phyloP scores from a whole-genome alignment of 2,113 vertebrate species.

The Dromaius novaehollandiae region DNA sequence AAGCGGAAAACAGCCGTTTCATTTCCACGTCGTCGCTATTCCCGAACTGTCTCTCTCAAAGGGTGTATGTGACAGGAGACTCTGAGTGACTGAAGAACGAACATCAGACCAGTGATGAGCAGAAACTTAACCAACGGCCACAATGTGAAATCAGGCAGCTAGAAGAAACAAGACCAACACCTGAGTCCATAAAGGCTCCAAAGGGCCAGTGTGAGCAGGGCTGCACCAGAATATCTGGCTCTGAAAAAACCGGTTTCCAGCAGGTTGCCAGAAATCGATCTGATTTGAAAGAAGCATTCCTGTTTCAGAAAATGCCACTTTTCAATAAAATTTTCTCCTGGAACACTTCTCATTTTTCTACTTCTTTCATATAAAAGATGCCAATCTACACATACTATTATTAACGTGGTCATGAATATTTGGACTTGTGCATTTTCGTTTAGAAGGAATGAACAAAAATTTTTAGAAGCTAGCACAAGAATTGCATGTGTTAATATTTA shows the following conservation, averaged over 20 bases:
- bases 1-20: background rate
- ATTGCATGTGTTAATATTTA: background rate
- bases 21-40: background rate
- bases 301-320: background rate
- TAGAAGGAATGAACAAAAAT: background rate
- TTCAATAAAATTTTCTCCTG: background rate
- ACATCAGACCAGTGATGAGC: background rate
- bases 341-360: background rate
- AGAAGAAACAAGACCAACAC: background rate
- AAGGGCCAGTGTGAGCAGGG: background rate
- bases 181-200: background rate
- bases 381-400: background rate
- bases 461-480: background rate
- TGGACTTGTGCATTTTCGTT: background rate
- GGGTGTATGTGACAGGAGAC: background rate
- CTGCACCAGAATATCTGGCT: background rate
- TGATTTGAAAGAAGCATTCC: background rate
- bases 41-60: background rate
- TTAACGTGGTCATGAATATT: background rate
- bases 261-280: background rate
- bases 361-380: background rate
- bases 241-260: background rate
- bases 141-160: background rate
- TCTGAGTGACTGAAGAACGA: rapidly evolving
- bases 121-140: background rate